Conservation (phyloP, 2,113 vertebrate genomes). For the Oreochromis aureus region DNA sequence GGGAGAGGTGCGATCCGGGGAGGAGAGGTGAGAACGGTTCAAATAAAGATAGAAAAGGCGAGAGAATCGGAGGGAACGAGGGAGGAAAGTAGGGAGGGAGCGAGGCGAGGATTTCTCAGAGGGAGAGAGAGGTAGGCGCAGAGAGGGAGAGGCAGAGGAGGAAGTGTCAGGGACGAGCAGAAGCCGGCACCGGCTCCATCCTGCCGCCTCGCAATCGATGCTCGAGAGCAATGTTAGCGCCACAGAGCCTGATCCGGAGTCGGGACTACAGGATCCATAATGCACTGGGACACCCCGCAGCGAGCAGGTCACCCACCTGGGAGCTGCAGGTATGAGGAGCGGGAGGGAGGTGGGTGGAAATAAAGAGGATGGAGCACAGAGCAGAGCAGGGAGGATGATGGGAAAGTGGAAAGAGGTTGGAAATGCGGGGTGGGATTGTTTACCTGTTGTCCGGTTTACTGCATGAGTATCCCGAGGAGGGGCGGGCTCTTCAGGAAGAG, state of each 20-base stretch:
- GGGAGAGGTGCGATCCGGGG: neutral
- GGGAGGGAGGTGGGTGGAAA: neutral
- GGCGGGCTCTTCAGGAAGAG: neutral
- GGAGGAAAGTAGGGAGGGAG: neutral
- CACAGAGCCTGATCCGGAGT: slow-evolving; percentile 35
- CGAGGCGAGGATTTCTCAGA: neutral
- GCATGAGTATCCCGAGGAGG: neutral
- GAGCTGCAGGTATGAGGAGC: slow-evolving; percentile 56
- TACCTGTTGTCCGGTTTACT: neutral
- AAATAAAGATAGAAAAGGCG: slow-evolving; percentile 33
- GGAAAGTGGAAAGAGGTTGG: neutral
- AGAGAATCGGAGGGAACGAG: neutral
- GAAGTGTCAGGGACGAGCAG: slow-evolving; percentile 14
- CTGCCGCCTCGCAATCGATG: neutral
- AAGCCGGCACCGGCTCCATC: slow-evolving; percentile 5
- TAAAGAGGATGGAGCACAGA: neutral
- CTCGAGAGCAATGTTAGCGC: slow-evolving; percentile 58
- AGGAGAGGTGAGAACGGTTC: slow-evolving; percentile 41
- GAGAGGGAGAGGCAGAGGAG: neutral
- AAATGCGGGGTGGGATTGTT: neutral
- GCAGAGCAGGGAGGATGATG: neutral
- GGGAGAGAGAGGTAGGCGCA: neutral
- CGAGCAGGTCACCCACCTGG: slow-evolving; percentile 43
- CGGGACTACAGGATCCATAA: slow-evolving; percentile 57
- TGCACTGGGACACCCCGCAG: slow-evolving; percentile 38